phyloP scores from a whole-genome alignment of 1,140 invertebrate species.

The Araneus ventricosus region DNA sequence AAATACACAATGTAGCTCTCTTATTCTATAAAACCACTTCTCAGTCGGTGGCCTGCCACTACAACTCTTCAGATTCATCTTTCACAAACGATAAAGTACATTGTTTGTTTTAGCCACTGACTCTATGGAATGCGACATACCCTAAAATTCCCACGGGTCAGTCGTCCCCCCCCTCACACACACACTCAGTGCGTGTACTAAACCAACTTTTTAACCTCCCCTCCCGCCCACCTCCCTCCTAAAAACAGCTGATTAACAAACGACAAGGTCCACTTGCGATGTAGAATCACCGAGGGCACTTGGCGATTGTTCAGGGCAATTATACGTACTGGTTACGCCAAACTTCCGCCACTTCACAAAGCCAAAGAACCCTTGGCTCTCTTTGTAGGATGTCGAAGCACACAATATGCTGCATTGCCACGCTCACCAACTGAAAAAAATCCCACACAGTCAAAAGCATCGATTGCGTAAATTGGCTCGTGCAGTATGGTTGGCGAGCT shows the following conservation, averaged over 20 bases:
- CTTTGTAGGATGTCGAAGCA: not conserved
- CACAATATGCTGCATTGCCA: not conserved
- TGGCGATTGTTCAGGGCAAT: constrained; percentile 37
- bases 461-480: constrained; percentile 43
- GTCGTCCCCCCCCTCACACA: not conserved
- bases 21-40: not conserved
- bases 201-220: not conserved
- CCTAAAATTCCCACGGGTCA: constrained; percentile 23
- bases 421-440: constrained; percentile 15
- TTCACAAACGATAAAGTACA: not conserved
- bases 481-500: constrained; percentile 20
- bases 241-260: constrained; percentile 33
- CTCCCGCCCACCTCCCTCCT: not conserved
- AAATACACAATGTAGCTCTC: not conserved
- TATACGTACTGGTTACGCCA: constrained; percentile 4
- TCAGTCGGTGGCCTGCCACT: not conserved
- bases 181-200: too few species aligned
- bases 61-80: not conserved
- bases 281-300: constrained; percentile 3
- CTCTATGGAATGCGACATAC: not conserved
- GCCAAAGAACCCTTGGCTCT: constrained; percentile 2
- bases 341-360: constrained; percentile 46
- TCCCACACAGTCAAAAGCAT: constrained; percentile 17
- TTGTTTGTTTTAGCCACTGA: not conserved
- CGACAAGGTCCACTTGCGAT: not conserved